These are phyloP conservation scores for Leptogaster cylindrica DNA, from an alignment of 2,888 invertebrate genomes.

Conservation along the genomic window DNA sequence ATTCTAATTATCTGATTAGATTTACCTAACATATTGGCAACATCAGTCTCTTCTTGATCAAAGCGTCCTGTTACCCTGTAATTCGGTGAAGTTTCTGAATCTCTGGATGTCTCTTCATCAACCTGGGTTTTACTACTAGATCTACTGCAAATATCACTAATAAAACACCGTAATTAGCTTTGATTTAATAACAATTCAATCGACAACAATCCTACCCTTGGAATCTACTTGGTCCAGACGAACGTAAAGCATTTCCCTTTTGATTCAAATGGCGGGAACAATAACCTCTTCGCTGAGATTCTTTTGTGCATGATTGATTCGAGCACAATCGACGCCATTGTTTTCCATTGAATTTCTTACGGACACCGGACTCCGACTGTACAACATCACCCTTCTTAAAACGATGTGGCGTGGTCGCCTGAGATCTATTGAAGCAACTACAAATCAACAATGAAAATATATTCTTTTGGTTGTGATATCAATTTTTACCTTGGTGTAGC, in stretches of 20 bases:
- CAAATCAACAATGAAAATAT: background rate
- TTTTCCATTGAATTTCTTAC: slow-evolving; percentile 99
- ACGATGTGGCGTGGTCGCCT: slow-evolving; percentile 92
- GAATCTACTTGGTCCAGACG: slow-evolving; percentile 59
- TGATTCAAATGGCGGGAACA: slow-evolving; percentile 96
- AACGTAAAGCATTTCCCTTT: slow-evolving; percentile 68
- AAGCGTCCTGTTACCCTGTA: slow-evolving; percentile 83
- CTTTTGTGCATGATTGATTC: slow-evolving; percentile 92
- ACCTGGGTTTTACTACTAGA: slow-evolving; percentile 64
- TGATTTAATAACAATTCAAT: too few relatives aligned
- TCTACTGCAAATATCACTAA: slow-evolving; percentile 60
- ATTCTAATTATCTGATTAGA: background rate
- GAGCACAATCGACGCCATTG: slow-evolving; percentile 98
- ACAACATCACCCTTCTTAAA: slow-evolving; percentile 96
- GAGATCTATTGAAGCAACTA: slow-evolving; percentile 67
- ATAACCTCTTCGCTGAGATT: slow-evolving; percentile 95
- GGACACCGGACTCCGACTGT: slow-evolving; percentile 73
- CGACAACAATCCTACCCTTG: slow-evolving; percentile 53
- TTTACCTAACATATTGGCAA: slow-evolving; percentile 91
- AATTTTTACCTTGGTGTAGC: slow-evolving; percentile 80
- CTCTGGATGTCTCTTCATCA: slow-evolving; percentile 88
- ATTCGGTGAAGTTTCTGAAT: slow-evolving; percentile 88
- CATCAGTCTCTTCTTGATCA: slow-evolving; percentile 95
- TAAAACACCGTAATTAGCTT: too few relatives aligned
- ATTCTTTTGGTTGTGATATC: background rate